These are phyloP conservation scores for Scalopus aquaticus DNA, from an alignment of 2,113 vertebrate species.

Conservation along the genomic window DNA sequence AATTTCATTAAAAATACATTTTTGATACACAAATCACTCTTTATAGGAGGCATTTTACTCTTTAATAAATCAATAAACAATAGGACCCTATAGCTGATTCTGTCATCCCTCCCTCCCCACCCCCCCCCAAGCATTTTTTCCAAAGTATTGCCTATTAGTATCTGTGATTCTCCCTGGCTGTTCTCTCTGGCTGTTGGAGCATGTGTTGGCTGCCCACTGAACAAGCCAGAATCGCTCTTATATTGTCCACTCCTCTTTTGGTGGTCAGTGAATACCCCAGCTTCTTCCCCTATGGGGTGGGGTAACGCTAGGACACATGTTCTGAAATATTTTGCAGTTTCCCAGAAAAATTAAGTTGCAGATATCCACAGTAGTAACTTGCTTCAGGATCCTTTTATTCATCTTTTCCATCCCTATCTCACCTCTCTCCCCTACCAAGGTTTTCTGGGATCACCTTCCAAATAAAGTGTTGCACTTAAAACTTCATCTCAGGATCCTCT, in stretches of 20 bases:
- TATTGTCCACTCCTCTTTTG: neutral
- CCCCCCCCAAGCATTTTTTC: neutral
- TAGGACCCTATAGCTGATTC: neutral
- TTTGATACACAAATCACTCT: conserved; percentile 14
- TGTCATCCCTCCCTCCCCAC: too few relatives aligned
- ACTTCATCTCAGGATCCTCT: neutral
- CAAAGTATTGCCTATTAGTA: neutral
- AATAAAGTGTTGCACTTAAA: neutral
- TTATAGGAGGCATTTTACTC: neutral
- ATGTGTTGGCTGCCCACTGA: neutral
- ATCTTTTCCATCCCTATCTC: neutral
- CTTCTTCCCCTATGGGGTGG: rapidly evolving
- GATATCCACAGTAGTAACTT: neutral
- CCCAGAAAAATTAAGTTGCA: neutral
- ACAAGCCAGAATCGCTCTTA: neutral
- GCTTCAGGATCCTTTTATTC: neutral
- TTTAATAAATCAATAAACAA: conserved; percentile 4
- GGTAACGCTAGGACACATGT: neutral
- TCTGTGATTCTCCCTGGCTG: neutral
- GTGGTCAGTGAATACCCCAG: neutral
- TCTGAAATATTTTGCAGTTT: neutral
- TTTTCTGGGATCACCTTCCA: neutral
- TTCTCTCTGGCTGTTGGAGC: neutral
- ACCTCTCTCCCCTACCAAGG: neutral
- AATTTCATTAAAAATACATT: neutral